These are phyloP conservation scores for Erythrocercus mccallii DNA, from an alignment of 2,113 vertebrate species.

Conservation along the genomic window DNA sequence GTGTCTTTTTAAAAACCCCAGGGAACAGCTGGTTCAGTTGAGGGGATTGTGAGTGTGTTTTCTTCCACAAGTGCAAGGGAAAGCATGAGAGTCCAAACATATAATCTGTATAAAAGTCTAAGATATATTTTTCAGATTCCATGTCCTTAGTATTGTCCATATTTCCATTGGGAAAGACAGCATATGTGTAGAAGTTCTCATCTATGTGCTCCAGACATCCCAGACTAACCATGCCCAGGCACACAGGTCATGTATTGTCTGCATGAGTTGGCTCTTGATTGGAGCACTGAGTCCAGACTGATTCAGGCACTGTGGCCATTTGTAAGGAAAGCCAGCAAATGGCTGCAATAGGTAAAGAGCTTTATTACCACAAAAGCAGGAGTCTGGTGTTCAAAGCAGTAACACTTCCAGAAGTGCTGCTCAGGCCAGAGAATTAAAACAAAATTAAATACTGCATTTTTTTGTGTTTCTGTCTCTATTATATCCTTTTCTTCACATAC, in stretches of 20 bases:
- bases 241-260: neutral
- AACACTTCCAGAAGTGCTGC: neutral
- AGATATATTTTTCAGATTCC: neutral
- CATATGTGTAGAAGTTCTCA: fast-evolving
- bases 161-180: neutral
- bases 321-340: neutral
- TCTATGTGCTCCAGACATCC: neutral
- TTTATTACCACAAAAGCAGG: neutral
- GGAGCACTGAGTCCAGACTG: neutral
- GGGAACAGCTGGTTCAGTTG: neutral
- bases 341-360: neutral
- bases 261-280: neutral
- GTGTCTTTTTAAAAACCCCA: neutral
- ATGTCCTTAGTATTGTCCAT: fast-evolving
- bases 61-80: neutral
- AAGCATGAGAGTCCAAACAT: neutral
- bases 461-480: neutral
- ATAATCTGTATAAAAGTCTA: neutral
- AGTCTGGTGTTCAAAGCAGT: neutral
- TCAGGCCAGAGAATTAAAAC: neutral
- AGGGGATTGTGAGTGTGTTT: neutral
- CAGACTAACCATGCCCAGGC: fast-evolving
- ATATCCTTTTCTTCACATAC: neutral
- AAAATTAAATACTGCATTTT: neutral
- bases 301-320: neutral